phyloP scores from a whole-genome alignment of 2,888 invertebrate genomes.

The Standfussiana lucernea region DNA sequence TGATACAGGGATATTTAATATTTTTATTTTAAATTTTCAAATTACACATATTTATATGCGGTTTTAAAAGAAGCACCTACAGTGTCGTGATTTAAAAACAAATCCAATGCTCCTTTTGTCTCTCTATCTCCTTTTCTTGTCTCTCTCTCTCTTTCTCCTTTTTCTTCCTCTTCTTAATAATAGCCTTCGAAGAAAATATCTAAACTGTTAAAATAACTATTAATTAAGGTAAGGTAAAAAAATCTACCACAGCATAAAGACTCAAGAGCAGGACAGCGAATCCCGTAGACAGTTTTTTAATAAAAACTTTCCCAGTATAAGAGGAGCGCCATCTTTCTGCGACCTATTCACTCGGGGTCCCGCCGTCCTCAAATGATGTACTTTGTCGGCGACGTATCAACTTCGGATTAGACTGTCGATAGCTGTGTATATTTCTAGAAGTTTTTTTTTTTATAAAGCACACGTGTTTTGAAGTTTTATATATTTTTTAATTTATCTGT shows the following conservation, averaged over 20 bases:
- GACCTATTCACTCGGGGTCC: constrained; percentile 56
- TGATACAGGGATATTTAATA: not conserved
- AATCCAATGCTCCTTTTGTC: not conserved
- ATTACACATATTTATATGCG: not conserved
- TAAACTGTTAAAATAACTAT: not conserved
- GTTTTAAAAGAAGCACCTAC: not conserved
- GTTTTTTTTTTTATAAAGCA: not conserved
- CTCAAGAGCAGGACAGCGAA: constrained; percentile 12
- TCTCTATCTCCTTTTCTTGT: not conserved
- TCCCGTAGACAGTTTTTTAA: constrained; percentile 56
- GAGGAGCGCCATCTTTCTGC: constrained; percentile 41
- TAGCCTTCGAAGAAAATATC: not conserved
- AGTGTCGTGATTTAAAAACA: not conserved
- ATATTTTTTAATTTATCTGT: not conserved
- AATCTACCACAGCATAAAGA: constrained; percentile 2
- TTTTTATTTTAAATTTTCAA: not conserved
- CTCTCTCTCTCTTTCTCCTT: not conserved
- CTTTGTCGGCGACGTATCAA: constrained; percentile 50
- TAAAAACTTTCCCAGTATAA: constrained; percentile 61
- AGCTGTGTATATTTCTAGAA: constrained; percentile 8
- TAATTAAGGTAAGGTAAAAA: not conserved
- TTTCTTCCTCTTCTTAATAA: not conserved
- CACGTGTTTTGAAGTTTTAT: not conserved
- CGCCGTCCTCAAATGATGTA: constrained; percentile 55
- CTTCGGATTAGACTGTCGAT: constrained; percentile 53